Evolutionary conservation across 2,888 invertebrate species (phyloP), one percentile per base, ranked within the genome.

Genomic region (Microctonus brassicae): DNA sequence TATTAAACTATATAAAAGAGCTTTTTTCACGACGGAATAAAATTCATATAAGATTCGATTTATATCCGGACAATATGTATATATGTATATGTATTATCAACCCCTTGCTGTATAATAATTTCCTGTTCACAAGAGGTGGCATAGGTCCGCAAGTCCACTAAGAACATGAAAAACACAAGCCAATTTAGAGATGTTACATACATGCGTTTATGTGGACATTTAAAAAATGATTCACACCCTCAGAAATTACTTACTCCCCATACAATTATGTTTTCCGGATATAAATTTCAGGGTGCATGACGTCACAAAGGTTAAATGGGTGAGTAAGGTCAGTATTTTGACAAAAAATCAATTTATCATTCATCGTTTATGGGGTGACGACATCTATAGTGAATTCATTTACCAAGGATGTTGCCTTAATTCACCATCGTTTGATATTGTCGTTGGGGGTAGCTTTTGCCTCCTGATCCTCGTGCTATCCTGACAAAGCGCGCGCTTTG

Each of bases 401-500:
- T 6, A 9, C n/a, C 24, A n/a, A 42, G 52, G 29, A 29, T 24
- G 36, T 33, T 63, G 20, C 52, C 47, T 63, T 60, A 24, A 34
- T 69, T 61, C 33, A n/a, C 20, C 10, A 20, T 10, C 10, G 6
- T 52, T 61, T 7, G 10, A 10, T 29, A 11, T 22, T n/a, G 60
- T 69, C 71, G 70, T 73, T 74, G 74, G 60, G 78, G 76, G 76
- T 74, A 68, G 76, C 69, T 73, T 72, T 47, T 33, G 74, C 64
- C 77, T 79, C 77, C 69, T 75, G 58, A 36, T 62, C 39, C 20
- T 81, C 73, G 78, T 87, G 81, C 74, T 84, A 70, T 72, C 86
- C 86, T 86, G 82, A 78, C 80, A 86, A 82, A 86, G 83, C 84
- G 86, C 87, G 87, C 87, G 86, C 87, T 86, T 85, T 79, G 82